Evolutionary conservation across 2,888 invertebrate genomes (phyloP).

Genomic region (Conchocele bisecta): DNA sequence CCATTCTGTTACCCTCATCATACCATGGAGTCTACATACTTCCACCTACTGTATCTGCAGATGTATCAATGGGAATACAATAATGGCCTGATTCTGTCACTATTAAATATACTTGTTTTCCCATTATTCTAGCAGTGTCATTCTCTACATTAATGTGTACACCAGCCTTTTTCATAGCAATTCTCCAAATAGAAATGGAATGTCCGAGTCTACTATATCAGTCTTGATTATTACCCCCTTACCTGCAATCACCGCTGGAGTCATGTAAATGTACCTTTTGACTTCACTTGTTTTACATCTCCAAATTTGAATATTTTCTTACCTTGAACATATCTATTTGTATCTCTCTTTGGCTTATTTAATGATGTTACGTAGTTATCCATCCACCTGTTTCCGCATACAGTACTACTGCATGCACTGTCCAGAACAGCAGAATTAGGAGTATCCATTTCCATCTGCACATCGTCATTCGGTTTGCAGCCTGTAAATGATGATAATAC

Average conservation of each 20-base stretch:
- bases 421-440: constrained; percentile 52
- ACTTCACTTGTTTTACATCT: constrained; percentile 21
- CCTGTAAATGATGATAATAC: constrained; percentile 42
- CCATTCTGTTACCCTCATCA: too few species aligned
- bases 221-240: constrained; percentile 23
- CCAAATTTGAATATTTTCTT: too few species aligned
- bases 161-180: too few species aligned
- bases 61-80: too few species aligned
- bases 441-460: constrained; percentile 37
- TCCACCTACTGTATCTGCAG: too few species aligned
- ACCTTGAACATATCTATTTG: too few species aligned
- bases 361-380: constrained; percentile 24
- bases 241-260: constrained; percentile 31
- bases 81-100: too few species aligned
- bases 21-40: too few species aligned
- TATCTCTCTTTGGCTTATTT: constrained; percentile 1
- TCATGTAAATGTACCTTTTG: constrained; percentile 17
- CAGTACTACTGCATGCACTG: constrained; percentile 59
- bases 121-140: constrained; percentile 22
- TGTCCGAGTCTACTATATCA: constrained; percentile 47
- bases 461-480: constrained; percentile 24
- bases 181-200: constrained; percentile 21
- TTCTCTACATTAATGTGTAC: constrained; percentile 8
- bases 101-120: constrained; percentile 18
- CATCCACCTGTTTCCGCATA: constrained; percentile 50